phyloP scores from a whole-genome alignment of 2,797 vertebrate genomes.

The Sebastes kiyomatsui region DNA sequence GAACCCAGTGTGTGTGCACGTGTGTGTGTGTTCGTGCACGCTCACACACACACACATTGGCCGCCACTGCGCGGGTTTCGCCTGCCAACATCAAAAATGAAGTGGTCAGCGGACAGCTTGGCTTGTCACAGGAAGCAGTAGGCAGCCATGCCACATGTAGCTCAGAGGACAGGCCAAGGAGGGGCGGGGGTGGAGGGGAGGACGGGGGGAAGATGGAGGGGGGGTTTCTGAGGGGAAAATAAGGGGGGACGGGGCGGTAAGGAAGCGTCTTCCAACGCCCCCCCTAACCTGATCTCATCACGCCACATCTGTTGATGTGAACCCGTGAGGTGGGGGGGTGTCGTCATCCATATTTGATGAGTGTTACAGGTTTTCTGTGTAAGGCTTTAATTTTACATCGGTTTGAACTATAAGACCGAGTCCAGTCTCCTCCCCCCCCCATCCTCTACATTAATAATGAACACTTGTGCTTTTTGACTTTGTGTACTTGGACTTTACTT shows the following conservation, averaged over 20 bases:
- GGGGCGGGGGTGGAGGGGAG: slow-evolving; percentile 13
- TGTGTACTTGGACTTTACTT: slow-evolving; percentile 23
- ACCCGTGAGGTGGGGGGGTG: slow-evolving; percentile 25
- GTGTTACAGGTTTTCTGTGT: slow-evolving; percentile 48
- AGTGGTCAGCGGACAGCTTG: slow-evolving; percentile 82
- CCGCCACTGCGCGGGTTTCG: slow-evolving; percentile 26
- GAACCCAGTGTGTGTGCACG: slow-evolving; percentile 38
- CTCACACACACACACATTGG: slow-evolving; percentile 11
- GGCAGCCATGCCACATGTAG: slow-evolving; percentile 72
- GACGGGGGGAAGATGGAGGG: background rate
- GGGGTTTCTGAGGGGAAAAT: slow-evolving; percentile 16
- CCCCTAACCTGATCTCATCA: slow-evolving; percentile 71
- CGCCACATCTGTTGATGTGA: slow-evolving; percentile 73
- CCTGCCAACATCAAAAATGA: slow-evolving; percentile 77
- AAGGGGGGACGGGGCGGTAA: slow-evolving; percentile 19
- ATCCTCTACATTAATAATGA: slow-evolving; percentile 19
- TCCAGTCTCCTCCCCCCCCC: fast-evolving
- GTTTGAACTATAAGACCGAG: slow-evolving; percentile 1
- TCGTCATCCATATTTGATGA: slow-evolving; percentile 63
- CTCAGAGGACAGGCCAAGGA: slow-evolving; percentile 78
- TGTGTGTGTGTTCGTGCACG: background rate
- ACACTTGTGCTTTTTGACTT: slow-evolving; percentile 23
- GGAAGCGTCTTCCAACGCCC: slow-evolving; percentile 23
- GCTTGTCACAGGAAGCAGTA: slow-evolving; percentile 76
- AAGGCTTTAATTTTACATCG: slow-evolving; percentile 37